Base-by-base conservation (phyloP, 2,888 invertebrate genomes). In the Sinohyriopsis cumingii region DNA sequence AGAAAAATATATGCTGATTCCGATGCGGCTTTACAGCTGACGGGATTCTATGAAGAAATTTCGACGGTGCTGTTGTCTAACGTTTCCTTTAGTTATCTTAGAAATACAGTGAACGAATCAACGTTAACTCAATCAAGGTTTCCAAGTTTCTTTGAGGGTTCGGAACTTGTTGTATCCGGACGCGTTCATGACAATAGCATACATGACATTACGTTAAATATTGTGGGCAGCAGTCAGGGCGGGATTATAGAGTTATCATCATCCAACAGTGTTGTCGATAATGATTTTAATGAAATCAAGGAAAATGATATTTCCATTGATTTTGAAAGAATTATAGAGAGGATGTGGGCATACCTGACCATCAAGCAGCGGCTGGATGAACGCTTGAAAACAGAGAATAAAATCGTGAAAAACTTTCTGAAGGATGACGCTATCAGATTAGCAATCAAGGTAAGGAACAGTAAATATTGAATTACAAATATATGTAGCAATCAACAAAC, bases 1-100 rank as follows among this genome's bases (percentile, higher is more conserved):
- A 91, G 94, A 7, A 93, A 93, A 88, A 94, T 95, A 25, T 94
- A 94, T 89, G 94, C 94, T 87, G 94, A 93, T 12, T 92, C 93
- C 0, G 94, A 94, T 87, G 93, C 94, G 1, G 92, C 93, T 72
- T 87, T 93, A 63, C 94, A 95, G 87, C 91, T 95, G 60, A 91
- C 92, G 56, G 92, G 93, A 84, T 94, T 91, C 78, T 91, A 90
- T 78, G 76, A 86, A 55, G 93, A 94, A 89, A 93, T 95, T 70
- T 93, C 94, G 0, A 93, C 94, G 6, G 94, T 94, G 1, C 90
- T 94, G 7, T 90, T 95, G 63, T 91, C 93, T 1, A 92, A 94
- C 82, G 92, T 95, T 68, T 92, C 79, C 19, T 79, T 86, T 60
- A 72, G 68, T 5, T 85, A 84, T 65, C 66, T 83, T 15, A 76